Base-by-base conservation (phyloP, 2,888 invertebrate species). In the Cantharis rustica region DNA sequence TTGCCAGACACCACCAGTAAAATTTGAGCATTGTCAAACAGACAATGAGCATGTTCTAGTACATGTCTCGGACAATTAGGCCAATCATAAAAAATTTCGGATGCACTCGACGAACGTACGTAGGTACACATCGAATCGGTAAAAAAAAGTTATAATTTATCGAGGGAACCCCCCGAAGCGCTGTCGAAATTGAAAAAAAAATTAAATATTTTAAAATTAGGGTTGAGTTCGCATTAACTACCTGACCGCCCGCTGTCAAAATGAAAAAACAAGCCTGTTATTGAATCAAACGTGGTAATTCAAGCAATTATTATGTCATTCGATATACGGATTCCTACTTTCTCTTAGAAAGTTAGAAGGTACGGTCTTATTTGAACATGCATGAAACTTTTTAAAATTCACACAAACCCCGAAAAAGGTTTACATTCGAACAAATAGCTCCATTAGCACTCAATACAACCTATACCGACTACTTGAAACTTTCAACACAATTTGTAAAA, bases 371-470 rank as follows among this genome's bases (percentile, higher is more conserved):
- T n/a, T 47, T 23, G 16, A 17, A 71, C 61, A 16, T 62, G 70
- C 17, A 71, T 26, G 23, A 71, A 75, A 75, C 70, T 72, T 64
- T 75, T n/a, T 47, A 76, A 70, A 72, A 76, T 71, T 73, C 73
- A 73, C 23, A 66, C 73, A 61, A 75, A 73, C 70, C 69, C 73
- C 69, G 69, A 73, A 76, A 69, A 73, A 73, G 71, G 71, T 73
- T 77, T 73, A 72, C 69, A 73, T 74, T 71, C 73, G 78, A 81
- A 83, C 82, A 83, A 84, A 84, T 83, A 81, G 83, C 78, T 79
- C 84, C 84, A 84, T 84, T 84, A 84, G 82, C 83, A 82, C 82
- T 82, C 81, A 81, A 83, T 84, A 80, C 82, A 77, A 73, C 79
- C 78, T 79, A 79, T 75, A 80, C 80, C 80, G 79, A 80, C 81